phyloP scores from a whole-genome alignment of 2,888 invertebrate genomes.

The Acrobasis repandana region DNA sequence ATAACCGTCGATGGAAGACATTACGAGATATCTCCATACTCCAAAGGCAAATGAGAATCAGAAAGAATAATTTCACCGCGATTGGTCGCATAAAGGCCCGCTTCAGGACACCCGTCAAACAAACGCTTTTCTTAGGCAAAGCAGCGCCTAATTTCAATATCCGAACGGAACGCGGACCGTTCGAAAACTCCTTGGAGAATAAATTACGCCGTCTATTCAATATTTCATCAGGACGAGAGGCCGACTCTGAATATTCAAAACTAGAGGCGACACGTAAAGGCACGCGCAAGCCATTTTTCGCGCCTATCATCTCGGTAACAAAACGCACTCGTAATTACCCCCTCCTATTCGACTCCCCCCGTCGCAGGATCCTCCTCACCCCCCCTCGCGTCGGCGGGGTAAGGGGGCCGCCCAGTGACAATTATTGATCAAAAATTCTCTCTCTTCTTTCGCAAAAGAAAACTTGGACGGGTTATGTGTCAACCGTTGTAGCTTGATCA shows the following conservation, averaged over 20 bases:
- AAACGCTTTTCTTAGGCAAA: constrained; percentile 77
- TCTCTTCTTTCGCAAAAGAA: constrained; percentile 84
- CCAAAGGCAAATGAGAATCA: constrained; percentile 35
- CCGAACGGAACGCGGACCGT: constrained; percentile 74
- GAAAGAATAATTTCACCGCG: constrained; percentile 40
- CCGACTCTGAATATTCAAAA: constrained; percentile 81
- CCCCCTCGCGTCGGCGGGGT: constrained; percentile 44
- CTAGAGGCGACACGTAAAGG: constrained; percentile 81
- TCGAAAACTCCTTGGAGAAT: constrained; percentile 78
- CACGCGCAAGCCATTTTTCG: constrained; percentile 83
- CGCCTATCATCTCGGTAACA: constrained; percentile 83
- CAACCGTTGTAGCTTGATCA: constrained; percentile 72
- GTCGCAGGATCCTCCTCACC: constrained; percentile 45
- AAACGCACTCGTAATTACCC: constrained; percentile 83
- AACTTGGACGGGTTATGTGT: constrained; percentile 84
- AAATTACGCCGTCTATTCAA: constrained; percentile 82
- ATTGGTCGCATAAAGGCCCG: constrained; percentile 38
- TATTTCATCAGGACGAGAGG: constrained; percentile 81
- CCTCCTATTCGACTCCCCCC: constrained; percentile 48
- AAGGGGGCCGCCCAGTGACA: constrained; percentile 84
- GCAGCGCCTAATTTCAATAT: constrained; percentile 82
- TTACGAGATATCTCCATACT: constrained; percentile 25
- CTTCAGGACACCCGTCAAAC: constrained; percentile 67
- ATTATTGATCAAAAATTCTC: constrained; percentile 88
- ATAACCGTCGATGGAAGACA: background rate